phyloP scores from a whole-genome alignment of 2,888 invertebrate species.

The Parochlus steinenii region DNA sequence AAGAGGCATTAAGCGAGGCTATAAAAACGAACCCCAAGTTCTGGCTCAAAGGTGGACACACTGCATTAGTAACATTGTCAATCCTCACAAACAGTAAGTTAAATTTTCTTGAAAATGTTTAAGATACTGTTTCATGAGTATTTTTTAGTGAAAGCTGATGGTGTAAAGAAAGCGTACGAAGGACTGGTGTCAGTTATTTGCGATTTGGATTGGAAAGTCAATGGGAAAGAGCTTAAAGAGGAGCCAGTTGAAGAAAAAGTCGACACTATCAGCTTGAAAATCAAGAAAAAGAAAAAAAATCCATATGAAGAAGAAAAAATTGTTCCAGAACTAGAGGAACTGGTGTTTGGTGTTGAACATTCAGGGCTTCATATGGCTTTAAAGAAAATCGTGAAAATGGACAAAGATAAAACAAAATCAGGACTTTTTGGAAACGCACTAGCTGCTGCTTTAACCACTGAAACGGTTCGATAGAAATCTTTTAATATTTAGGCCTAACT shows the following conservation, averaged over 20 bases:
- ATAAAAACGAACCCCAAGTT: conserved; percentile 40
- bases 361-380: conserved; percentile 58
- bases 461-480: conserved; percentile 1
- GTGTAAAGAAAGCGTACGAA: conserved; percentile 30
- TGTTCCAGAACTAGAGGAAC: conserved; percentile 27
- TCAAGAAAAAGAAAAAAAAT: conserved; percentile 15
- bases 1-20: conserved; percentile 37
- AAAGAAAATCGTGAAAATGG: conserved; percentile 54
- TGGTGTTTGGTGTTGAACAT: conserved; percentile 44
- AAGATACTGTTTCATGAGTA: conserved; percentile 3
- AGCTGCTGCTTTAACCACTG: conserved; percentile 17
- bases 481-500: conserved; percentile 3
- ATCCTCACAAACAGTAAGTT: conserved; percentile 46
- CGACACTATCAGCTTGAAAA: conserved; percentile 7
- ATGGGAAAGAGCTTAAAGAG: conserved; percentile 14
- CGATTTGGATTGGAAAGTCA: conserved; percentile 37
- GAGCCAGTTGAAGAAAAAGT: conserved; percentile 13
- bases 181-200: conserved; percentile 32
- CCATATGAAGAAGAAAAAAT: conserved; percentile 14
- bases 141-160: conserved; percentile 23
- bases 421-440: conserved; percentile 35
- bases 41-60: conserved; percentile 51
- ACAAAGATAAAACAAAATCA: conserved; percentile 43
- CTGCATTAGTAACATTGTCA: conserved; percentile 50
- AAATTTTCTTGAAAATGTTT: no score